Conservation (phyloP, 2,113 vertebrate species). For the Callospermophilus lateralis region DNA sequence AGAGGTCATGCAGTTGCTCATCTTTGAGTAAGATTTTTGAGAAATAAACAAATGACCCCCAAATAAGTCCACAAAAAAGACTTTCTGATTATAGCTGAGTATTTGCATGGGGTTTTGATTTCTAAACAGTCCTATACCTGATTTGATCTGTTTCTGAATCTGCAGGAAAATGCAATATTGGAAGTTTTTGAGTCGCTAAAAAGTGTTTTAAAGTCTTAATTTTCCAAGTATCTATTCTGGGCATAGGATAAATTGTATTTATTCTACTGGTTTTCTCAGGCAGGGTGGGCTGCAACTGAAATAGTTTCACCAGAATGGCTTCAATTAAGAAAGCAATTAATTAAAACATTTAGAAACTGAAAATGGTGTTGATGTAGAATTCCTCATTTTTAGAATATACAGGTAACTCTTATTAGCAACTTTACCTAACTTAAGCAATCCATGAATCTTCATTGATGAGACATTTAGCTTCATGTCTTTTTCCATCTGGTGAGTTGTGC, state of each 20-base stretch:
- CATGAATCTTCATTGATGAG: background rate
- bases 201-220: background rate
- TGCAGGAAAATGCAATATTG: background rate
- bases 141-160: slow-evolving; percentile 6
- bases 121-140: background rate
- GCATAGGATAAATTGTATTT: background rate
- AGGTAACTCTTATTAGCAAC: background rate
- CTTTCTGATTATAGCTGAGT: background rate
- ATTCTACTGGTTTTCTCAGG: background rate
- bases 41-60: slow-evolving; percentile 57
- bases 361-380: background rate
- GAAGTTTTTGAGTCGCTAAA: background rate
- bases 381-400: background rate
- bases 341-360: background rate
- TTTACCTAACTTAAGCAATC: background rate
- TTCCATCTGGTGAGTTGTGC: background rate
- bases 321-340: slow-evolving; percentile 16
- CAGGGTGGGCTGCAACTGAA: background rate
- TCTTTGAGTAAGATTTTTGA: slow-evolving; percentile 71
- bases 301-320: background rate
- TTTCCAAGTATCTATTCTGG: background rate
- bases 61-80: slow-evolving; percentile 30
- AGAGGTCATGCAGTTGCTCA: slow-evolving; percentile 60
- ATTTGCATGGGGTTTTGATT: slow-evolving; percentile 28
- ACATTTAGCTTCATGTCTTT: background rate